Conservation (phyloP, 2,113 vertebrate genomes). For the Callipepla squamata region DNA sequence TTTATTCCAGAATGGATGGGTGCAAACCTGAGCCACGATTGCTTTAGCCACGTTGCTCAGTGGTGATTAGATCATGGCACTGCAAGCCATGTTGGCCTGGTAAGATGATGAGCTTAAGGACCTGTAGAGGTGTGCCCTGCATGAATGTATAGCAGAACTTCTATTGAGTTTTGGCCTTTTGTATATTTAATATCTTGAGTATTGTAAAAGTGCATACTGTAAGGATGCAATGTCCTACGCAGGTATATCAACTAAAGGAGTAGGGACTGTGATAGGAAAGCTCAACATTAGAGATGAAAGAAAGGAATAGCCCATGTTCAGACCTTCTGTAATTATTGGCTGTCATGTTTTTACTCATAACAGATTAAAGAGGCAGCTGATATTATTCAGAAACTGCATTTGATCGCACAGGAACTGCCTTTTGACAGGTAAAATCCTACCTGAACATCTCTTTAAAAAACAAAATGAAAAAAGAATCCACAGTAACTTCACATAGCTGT, state of each 20-base stretch:
- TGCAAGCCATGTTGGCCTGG: neutral
- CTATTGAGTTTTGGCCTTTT: neutral
- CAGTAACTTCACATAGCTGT: neutral
- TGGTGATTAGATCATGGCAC: neutral
- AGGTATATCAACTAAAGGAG: neutral
- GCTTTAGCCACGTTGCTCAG: neutral
- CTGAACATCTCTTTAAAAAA: conserved; percentile 15
- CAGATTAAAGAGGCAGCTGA: conserved; percentile 99
- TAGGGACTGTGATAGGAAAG: neutral
- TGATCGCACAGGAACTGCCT: conserved; percentile 98
- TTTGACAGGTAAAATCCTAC: conserved; percentile 91
- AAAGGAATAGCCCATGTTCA: neutral
- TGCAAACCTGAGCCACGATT: neutral
- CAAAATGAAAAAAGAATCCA: neutral
- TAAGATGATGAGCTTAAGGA: neutral
- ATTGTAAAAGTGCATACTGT: neutral
- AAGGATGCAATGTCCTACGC: neutral
- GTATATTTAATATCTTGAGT: neutral
- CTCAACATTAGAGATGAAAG: neutral
- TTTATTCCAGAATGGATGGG: neutral
- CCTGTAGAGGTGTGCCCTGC: neutral
- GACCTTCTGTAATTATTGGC: neutral
- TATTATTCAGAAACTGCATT: conserved; percentile 98
- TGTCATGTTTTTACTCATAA: conserved; percentile 42
- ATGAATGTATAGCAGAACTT: neutral